Evolutionary conservation across 2,113 vertebrate genomes (phyloP), one percentile per base, ranked within the genome.

Genomic region (Pholis gunnellus): DNA sequence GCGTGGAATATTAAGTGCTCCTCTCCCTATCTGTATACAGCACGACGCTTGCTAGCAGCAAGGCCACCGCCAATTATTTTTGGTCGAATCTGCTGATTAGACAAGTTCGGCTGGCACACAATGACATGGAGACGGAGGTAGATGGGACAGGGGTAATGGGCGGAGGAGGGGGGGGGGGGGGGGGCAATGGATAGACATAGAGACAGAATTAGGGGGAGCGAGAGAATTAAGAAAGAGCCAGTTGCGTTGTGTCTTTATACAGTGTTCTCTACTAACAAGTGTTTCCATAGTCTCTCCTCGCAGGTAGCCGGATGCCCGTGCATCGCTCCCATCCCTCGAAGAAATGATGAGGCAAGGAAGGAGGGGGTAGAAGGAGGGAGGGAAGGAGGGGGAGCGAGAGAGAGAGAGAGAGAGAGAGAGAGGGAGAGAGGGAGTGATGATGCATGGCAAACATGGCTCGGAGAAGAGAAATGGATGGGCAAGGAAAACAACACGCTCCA

Each of bases 31-130:
- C 91, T 87, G 91, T 92, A 90, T 89, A 93, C 91, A 91, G 91
- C 92, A 89, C 87, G 38, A 38, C 65, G 86, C 87, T 82, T 34
- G 89, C 90, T 91, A 80, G 89, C 89, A 93, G 90, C 90, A 90
- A 93, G 90, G 91, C 93, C 93, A 89, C 72, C 74, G 75, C 91
- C 93, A 94, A 94, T 94, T 94, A 94, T 93, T 93, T 52, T 93
- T 89, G 91, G 84, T 86, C 56, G 87, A 92, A 93, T 92, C 87
- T 93, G 94, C 94, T 94, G 94, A 94, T 94, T 93, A 92, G 91
- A 90, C 93, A 93, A 93, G 87, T 94, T 90, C 81, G 86, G 88
- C 84, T 90, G 90, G 85, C 90, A 84, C 87, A 86, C 91, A 88
- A 84, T 93, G 92, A 92, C 91, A 91, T 67, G 81, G 77, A 89